Percentiles rank a stretch among this genome's conserved stretches.
Evolutionary conservation across 35 echinoderm and acorn worm genomes (phyloP).

Genomic region (Ophiothrix spiculata): DNA sequence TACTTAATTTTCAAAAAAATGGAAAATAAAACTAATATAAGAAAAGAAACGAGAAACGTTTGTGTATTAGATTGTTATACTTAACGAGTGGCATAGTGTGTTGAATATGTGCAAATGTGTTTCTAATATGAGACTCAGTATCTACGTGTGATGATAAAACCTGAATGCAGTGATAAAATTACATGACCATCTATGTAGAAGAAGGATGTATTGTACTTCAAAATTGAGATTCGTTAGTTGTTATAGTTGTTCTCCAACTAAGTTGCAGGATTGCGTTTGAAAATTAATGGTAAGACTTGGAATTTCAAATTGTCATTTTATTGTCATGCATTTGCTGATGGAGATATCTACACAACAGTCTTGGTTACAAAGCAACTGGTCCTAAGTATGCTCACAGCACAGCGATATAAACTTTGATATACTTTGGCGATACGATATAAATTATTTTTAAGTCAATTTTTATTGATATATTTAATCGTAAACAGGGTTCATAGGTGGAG

Average conservation of each 20-base stretch:
- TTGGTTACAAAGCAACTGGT: neutral
- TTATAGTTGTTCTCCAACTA: too few species aligned
- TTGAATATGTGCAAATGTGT: too few species aligned
- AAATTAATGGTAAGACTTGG: neutral
- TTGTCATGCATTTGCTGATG: neutral
- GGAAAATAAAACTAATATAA: too few species aligned
- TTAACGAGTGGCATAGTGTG: too few species aligned
- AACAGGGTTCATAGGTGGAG: neutral
- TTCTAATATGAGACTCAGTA: too few species aligned
- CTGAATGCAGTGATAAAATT: neutral
- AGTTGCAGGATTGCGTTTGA: neutral
- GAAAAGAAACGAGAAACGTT: too few species aligned
- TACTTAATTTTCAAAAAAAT: too few species aligned
- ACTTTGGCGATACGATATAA: neutral
- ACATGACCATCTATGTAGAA: neutral
- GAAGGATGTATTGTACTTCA: neutral
- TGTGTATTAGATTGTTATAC: too few species aligned
- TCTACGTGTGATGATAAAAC: neutral
- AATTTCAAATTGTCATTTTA: neutral
- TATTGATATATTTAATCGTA: neutral
- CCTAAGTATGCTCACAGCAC: neutral
- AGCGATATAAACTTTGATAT: neutral
- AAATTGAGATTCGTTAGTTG: neutral
- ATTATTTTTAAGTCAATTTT: neutral
- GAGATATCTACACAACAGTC: neutral